A percentile compares a stretch with the other conserved stretches of the same genome.
These are phyloP conservation scores for Cavia aperea DNA, from an alignment of 2,113 vertebrate species.

Conservation along the genomic window DNA sequence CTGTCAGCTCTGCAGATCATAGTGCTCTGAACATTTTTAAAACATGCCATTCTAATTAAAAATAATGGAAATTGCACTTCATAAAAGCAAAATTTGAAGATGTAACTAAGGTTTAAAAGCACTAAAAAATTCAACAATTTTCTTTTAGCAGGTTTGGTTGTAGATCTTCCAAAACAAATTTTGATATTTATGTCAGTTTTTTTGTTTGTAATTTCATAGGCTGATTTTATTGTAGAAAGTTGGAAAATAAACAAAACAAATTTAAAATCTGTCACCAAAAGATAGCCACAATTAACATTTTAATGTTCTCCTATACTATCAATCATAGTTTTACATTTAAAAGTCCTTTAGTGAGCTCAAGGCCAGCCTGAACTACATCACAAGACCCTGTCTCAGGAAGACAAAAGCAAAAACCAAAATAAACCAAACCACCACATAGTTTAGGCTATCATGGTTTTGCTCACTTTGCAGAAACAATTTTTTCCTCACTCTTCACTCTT, in stretches of 20 bases:
- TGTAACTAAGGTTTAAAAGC: not conserved
- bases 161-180: slow-evolving; percentile 16
- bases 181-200: slow-evolving; percentile 8
- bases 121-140: not conserved
- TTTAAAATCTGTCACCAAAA: not conserved
- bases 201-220: not conserved
- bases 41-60: not conserved
- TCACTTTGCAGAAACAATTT: not conserved
- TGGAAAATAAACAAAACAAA: slow-evolving; percentile 27
- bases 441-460: not conserved
- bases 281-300: not conserved
- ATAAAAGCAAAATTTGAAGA: slow-evolving; percentile 25
- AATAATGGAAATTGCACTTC: not conserved
- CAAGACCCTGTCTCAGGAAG: too few species aligned
- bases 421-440: not conserved
- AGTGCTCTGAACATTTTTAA: not conserved
- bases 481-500: not conserved
- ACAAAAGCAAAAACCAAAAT: too few species aligned
- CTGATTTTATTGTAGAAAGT: not conserved
- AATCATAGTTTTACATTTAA: not conserved
- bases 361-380: too few species aligned
- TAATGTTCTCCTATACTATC: not conserved
- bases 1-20: not conserved
- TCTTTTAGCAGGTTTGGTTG: slow-evolving; percentile 22
- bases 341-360: not conserved